Conservation (phyloP, 2,888 invertebrate genomes). For the Atherix ibis region DNA sequence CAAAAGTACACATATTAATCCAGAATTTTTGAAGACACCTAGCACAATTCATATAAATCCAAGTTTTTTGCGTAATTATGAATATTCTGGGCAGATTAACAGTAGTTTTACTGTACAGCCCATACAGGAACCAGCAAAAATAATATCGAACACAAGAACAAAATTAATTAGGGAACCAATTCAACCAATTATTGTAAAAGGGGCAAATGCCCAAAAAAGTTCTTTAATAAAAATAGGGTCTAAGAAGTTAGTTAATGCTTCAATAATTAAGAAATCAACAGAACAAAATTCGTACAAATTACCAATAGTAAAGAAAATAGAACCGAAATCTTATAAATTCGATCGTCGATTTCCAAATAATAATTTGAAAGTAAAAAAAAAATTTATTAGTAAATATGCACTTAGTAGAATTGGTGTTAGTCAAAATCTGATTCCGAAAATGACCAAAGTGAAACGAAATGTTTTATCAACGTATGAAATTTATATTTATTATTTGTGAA, state of each 20-base stretch:
- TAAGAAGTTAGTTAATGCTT: conserved; percentile 22
- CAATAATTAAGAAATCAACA: conserved; percentile 3
- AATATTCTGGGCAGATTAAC: neutral
- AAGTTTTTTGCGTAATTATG: conserved; percentile 25
- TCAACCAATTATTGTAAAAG: neutral
- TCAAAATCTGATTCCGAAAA: conserved; percentile 11
- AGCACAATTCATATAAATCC: conserved; percentile 36
- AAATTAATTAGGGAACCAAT: conserved; percentile 24
- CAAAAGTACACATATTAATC: conserved; percentile 29
- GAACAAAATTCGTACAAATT: no score
- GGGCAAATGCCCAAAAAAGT: conserved; percentile 6
- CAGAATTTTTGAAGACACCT: conserved; percentile 21
- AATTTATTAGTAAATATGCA: conserved; percentile 25
- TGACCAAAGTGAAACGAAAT: conserved; percentile 10
- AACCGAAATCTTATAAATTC: conserved; percentile 20
- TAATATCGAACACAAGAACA: conserved; percentile 27
- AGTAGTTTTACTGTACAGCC: conserved; percentile 5
- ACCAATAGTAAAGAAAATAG: no score
- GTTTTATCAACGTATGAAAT: conserved; percentile 8
- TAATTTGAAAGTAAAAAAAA: conserved; percentile 17
- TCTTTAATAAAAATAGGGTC: conserved; percentile 23
- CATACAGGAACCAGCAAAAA: conserved; percentile 15
- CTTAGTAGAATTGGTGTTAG: conserved; percentile 15
- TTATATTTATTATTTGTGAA: conserved; percentile 10
- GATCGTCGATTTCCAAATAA: conserved; percentile 15